These are phyloP conservation scores for Sussaba pulchella DNA, from an alignment of 2,888 invertebrate genomes.

Conservation along the genomic window DNA sequence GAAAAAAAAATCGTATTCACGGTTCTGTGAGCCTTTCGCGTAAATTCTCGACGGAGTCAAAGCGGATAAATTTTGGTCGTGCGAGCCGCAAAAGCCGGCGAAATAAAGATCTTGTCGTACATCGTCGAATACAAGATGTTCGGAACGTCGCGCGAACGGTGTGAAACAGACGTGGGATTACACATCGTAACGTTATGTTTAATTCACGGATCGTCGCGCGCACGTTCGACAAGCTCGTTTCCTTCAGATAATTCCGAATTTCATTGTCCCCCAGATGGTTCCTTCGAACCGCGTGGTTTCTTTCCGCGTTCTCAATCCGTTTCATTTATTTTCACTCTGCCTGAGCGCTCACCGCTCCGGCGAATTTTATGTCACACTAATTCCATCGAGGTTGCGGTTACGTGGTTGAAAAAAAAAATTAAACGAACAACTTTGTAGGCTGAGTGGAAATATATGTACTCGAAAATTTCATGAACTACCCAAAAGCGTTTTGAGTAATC, in stretches of 20 bases:
- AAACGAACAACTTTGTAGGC: too few relatives aligned
- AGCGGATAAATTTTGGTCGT: constrained; percentile 74
- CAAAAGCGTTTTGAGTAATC: too few relatives aligned
- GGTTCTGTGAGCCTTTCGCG: too few relatives aligned
- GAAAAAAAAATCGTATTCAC: too few relatives aligned
- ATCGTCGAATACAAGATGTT: constrained; percentile 77
- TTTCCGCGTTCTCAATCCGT: constrained; percentile 17
- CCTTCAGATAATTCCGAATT: constrained; percentile 46
- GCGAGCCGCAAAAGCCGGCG: constrained; percentile 56
- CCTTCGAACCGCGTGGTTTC: constrained; percentile 14
- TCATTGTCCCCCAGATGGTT: constrained; percentile 44
- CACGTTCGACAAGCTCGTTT: constrained; percentile 46
- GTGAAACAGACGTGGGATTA: constrained; percentile 24
- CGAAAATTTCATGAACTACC: too few relatives aligned
- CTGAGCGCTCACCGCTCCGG: constrained; percentile 30
- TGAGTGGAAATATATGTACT: not conserved
- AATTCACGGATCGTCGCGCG: constrained; percentile 17
- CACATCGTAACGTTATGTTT: constrained; percentile 39
- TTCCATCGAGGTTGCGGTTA: constrained; percentile 21
- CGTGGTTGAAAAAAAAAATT: not conserved
- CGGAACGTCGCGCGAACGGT: not conserved
- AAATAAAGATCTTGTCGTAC: constrained; percentile 81
- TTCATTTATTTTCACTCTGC: constrained; percentile 38
- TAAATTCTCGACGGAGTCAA: constrained; percentile 16
- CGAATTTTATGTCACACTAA: constrained; percentile 40